Conservation (phyloP, 2,888 invertebrate species). For the Nowickia ferox region DNA sequence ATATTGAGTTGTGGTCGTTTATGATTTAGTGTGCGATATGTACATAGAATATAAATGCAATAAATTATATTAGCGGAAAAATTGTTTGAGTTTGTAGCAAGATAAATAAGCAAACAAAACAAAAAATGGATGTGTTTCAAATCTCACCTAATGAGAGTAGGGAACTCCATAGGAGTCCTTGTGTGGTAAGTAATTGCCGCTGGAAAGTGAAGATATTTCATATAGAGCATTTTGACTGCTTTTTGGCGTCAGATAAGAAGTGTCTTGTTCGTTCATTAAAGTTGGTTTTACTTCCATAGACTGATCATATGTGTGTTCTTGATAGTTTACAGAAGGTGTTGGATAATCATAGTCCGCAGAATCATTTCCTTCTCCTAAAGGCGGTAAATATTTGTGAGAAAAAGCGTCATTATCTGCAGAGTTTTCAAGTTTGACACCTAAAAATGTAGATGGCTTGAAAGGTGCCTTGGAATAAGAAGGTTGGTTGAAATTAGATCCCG, state of each 20-base stretch:
- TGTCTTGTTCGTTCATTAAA: conserved; percentile 76
- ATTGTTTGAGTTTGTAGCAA: not conserved
- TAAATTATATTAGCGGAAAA: conserved; percentile 27
- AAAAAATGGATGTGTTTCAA: not conserved
- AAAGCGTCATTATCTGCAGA: conserved; percentile 71
- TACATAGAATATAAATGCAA: conserved; percentile 31
- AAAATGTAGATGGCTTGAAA: conserved; percentile 81
- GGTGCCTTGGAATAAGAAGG: conserved; percentile 75
- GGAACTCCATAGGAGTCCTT: conserved; percentile 58
- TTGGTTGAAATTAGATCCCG: conserved; percentile 51
- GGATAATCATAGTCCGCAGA: conserved; percentile 76
- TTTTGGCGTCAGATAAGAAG: conserved; percentile 75
- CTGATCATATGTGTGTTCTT: conserved; percentile 74
- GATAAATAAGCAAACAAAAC: not conserved
- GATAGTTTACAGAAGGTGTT: conserved; percentile 67
- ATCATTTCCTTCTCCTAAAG: conserved; percentile 53
- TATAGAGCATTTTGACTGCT: conserved; percentile 19
- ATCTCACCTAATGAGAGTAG: conserved; percentile 42
- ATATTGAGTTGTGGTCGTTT: too few species aligned
- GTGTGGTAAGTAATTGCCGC: conserved; percentile 66
- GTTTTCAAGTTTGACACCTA: conserved; percentile 80
- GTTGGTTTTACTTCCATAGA: conserved; percentile 72
- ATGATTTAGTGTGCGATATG: too few species aligned
- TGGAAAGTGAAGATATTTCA: conserved; percentile 29
- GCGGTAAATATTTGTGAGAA: conserved; percentile 74